Base-by-base conservation (phyloP, 2,113 vertebrate species). In the Aegithalos caudatus region DNA sequence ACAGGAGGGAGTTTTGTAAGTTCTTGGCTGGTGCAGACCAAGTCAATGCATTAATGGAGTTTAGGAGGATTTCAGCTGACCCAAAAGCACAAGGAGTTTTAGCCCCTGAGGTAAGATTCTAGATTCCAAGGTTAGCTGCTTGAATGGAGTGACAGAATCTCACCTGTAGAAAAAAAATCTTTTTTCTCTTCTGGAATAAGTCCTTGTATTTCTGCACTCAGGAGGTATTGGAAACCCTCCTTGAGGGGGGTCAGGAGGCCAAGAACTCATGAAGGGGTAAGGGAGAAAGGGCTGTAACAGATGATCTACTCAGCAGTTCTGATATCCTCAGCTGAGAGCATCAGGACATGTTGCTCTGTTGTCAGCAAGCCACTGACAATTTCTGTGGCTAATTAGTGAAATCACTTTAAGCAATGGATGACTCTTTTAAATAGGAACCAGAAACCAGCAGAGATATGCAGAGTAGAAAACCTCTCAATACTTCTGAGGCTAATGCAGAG, bases 251-350 rank as follows among this genome's bases (percentile, higher is more conserved):
- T 22, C 2, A 1, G 42, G 31, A 74, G 16, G 9, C 44, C 17
- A 70, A 79, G 42, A 4, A n/a, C 3, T 5, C 0, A 0, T 53
- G 42, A 66, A 56, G 13, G 31, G 17, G 2, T n/a, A n/a, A 70
- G 15, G 9, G n/a, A 90, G 27, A 22, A 11, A 48, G 22, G n/a
- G 27, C 14, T 65, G 0, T 13, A 37, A 35, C 0, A 72, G 35
- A 33, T 35, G 7, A 64, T 15, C 24, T 44, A 2, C 14, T 42
- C 37, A 54, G 7, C 3, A 54, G 10, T 10, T 70, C 60, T 61
- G 24, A 23, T 56, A 27, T 18, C 48, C 37, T 66, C 8, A 7
- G 16, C 45, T 78, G 69, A 54, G 16, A 61, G 35, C 27, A 69
- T 9, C 64, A 77, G 33, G 23, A 47, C 2, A 2, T 12, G 8